Evolutionary conservation across 2,888 invertebrate genomes (phyloP).

Genomic region (Coleophora deauratella): DNA sequence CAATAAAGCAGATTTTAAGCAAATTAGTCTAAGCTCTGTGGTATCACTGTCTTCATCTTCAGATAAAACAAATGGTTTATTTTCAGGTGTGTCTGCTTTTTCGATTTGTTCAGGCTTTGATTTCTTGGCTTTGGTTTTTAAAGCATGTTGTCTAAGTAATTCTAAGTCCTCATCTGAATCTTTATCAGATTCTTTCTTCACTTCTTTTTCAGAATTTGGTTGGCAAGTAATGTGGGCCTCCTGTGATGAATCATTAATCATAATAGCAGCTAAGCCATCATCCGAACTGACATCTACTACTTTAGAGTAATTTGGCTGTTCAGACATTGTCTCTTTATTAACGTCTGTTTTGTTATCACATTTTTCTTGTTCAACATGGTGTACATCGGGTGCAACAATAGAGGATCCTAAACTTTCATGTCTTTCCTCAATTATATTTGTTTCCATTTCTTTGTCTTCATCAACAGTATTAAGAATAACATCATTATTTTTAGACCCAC

Average conservation of each 20-base stretch:
- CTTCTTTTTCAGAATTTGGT: constrained; percentile 12
- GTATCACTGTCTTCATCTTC: constrained; percentile 77
- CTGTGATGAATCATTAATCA: constrained; percentile 10
- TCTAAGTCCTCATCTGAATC: constrained; percentile 67
- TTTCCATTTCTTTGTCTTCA: constrained; percentile 18
- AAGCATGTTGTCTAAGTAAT: constrained; percentile 54
- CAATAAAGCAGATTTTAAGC: constrained; percentile 78
- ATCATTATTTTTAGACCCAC: constrained; percentile 25
- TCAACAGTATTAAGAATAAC: constrained; percentile 15
- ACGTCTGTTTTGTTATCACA: too few species aligned
- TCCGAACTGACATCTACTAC: constrained; percentile 36
- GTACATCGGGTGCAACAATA: constrained; percentile 14
- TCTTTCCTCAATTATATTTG: constrained; percentile 12
- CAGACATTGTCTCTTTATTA: too few species aligned
- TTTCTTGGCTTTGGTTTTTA: constrained; percentile 55
- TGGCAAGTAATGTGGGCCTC: neutral
- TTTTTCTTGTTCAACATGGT: neutral
- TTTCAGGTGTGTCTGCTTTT: constrained; percentile 17
- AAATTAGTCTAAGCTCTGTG: constrained; percentile 76
- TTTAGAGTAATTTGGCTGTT: constrained; percentile 16
- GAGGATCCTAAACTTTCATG: constrained; percentile 16
- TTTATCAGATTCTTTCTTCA: constrained; percentile 21
- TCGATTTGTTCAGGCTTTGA: constrained; percentile 20
- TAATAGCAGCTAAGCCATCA: constrained; percentile 17
- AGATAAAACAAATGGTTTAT: constrained; percentile 25